Conservation (phyloP, 2,113 vertebrate species). For the Collichthys lucidus region DNA sequence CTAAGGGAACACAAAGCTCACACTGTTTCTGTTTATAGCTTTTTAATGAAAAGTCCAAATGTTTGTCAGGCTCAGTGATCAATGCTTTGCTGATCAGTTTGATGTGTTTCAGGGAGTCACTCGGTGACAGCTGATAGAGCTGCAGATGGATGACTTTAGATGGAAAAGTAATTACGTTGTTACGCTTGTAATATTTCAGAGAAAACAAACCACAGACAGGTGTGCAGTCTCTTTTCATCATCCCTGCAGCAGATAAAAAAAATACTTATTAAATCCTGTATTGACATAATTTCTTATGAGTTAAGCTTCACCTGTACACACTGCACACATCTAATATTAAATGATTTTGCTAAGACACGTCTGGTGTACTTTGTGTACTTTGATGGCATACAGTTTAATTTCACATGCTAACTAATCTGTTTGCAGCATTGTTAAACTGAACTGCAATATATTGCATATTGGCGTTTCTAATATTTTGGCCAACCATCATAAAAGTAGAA, state of each 20-base stretch:
- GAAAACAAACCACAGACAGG: conserved; percentile 10
- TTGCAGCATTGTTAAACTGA: too few relatives aligned
- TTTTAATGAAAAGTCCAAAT: background rate
- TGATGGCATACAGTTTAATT: background rate
- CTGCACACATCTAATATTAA: too few relatives aligned
- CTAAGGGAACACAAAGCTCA: background rate
- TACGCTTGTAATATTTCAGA: conserved; percentile 24
- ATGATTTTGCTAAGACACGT: background rate
- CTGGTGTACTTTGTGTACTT: background rate
- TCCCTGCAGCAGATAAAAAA: conserved; percentile 31
- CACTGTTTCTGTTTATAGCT: background rate
- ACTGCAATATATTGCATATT: too few relatives aligned
- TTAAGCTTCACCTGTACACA: conserved; percentile 1
- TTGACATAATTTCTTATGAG: conserved; percentile 16
- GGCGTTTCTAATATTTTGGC: too few relatives aligned
- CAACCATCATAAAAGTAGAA: too few relatives aligned
- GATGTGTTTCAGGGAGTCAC: background rate
- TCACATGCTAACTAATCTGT: background rate
- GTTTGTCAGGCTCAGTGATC: background rate
- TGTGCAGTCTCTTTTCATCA: conserved; percentile 10
- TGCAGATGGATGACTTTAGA: conserved; percentile 30
- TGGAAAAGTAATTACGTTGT: conserved; percentile 38
- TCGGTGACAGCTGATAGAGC: conserved; percentile 10
- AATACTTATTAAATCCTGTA: conserved; percentile 16
- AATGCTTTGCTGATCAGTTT: background rate